Conservation (phyloP, 2,888 invertebrate genomes). For the Lasiommata megera region DNA sequence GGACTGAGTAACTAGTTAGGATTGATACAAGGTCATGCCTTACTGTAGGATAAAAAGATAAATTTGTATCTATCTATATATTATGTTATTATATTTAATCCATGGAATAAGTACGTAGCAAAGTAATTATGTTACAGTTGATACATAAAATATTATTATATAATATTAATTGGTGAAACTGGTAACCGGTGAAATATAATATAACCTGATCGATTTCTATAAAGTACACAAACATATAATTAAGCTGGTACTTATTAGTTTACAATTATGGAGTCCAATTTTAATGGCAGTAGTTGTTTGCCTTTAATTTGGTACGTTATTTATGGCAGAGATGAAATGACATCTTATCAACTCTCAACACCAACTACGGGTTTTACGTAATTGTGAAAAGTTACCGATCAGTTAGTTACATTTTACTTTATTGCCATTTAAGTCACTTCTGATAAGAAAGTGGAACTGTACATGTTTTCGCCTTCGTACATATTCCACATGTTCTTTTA, state of each 20-base stretch:
- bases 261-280: no score
- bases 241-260: no score
- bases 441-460: background rate
- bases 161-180: no score
- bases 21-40: slow-evolving; percentile 7
- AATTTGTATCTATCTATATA: no score
- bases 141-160: no score
- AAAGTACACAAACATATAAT: no score
- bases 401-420: background rate
- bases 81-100: no score
- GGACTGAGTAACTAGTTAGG: background rate
- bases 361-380: background rate
- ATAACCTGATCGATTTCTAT: no score
- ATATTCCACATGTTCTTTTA: no score
- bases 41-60: background rate
- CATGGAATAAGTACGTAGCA: no score
- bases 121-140: no score
- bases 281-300: background rate
- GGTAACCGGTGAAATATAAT: no score
- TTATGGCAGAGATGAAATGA: background rate
- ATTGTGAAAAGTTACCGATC: background rate
- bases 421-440: background rate
- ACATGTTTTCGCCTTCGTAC: background rate
- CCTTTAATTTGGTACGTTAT: background rate
- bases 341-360: background rate